A percentile compares a stretch with the other conserved stretches of the same genome.
Conservation (phyloP, 1,140 invertebrate species). For the Sminthurides bifidus region DNA sequence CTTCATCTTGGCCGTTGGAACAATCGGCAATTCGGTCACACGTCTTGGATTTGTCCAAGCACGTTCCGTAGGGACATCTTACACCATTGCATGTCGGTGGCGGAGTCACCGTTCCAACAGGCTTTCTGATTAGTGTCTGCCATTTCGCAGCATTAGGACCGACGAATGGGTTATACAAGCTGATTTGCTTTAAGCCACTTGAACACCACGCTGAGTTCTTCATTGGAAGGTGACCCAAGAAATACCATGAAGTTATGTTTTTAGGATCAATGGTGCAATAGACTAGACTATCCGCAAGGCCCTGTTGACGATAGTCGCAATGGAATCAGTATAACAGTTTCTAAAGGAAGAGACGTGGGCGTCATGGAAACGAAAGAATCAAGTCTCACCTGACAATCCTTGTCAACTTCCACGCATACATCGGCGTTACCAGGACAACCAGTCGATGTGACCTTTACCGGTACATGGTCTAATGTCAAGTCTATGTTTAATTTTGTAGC, state of each 20-base stretch:
- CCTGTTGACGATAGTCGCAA: neutral
- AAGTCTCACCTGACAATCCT: neutral
- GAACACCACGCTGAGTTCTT: neutral
- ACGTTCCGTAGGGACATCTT: conserved; percentile 12
- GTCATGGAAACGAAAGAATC: no score
- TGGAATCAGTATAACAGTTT: no score
- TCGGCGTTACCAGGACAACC: no score
- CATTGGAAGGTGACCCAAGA: neutral
- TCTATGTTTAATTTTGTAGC: no score
- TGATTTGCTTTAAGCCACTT: neutral
- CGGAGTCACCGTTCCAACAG: neutral
- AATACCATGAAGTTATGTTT: conserved; percentile 1
- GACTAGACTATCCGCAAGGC: neutral
- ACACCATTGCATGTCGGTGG: conserved; percentile 5
- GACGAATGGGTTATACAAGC: conserved; percentile 7
- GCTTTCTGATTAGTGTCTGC: neutral
- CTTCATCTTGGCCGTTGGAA: conserved; percentile 6
- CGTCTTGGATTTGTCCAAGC: neutral
- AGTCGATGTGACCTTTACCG: neutral
- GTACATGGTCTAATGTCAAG: no score
- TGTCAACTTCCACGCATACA: neutral
- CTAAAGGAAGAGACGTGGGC: no score
- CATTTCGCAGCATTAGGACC: neutral
- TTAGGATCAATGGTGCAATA: conserved; percentile 3
- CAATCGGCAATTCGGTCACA: conserved; percentile 11